A percentile compares a stretch with the other conserved stretches of the same genome.
These are phyloP conservation scores for Zoanthus sansibaricus DNA, from an alignment of 92 coral and sea anemone species.

Conservation along the genomic window DNA sequence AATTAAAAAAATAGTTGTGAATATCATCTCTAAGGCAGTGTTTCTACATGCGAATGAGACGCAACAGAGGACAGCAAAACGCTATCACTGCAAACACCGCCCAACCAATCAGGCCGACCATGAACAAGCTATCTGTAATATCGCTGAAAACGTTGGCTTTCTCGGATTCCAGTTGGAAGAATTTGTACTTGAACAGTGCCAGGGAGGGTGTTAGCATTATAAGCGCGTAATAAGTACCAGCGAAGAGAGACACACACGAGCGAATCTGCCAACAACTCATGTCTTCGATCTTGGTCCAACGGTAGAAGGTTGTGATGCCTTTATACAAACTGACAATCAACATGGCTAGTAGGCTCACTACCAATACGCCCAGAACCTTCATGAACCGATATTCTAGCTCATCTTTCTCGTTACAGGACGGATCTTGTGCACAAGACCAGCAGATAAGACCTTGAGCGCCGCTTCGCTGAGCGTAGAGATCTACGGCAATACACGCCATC, in stretches of 20 bases:
- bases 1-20: background rate
- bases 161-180: constrained; percentile 72
- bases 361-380: constrained; percentile 62
- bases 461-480: constrained; percentile 64
- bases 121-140: constrained; percentile 78
- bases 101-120: constrained; percentile 83
- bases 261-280: constrained; percentile 81
- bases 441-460: constrained; percentile 79
- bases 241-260: constrained; percentile 83
- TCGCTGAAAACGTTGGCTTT: constrained; percentile 72
- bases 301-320: constrained; percentile 78
- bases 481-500: constrained; percentile 75
- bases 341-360: constrained; percentile 62
- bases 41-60: constrained; percentile 58
- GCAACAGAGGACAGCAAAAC: constrained; percentile 82
- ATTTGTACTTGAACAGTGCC: constrained; percentile 75
- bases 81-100: constrained; percentile 76
- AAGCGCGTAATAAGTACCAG: constrained; percentile 75
- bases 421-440: constrained; percentile 77
- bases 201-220: constrained; percentile 77
- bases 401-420: constrained; percentile 63
- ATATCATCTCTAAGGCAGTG: too few species aligned
- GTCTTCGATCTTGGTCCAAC: constrained; percentile 82
- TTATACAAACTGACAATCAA: constrained; percentile 71
- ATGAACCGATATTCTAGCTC: constrained; percentile 58